Evolutionary conservation across 2,888 invertebrate genomes (phyloP).

Genomic region (Brachynemurus nebulosus): DNA sequence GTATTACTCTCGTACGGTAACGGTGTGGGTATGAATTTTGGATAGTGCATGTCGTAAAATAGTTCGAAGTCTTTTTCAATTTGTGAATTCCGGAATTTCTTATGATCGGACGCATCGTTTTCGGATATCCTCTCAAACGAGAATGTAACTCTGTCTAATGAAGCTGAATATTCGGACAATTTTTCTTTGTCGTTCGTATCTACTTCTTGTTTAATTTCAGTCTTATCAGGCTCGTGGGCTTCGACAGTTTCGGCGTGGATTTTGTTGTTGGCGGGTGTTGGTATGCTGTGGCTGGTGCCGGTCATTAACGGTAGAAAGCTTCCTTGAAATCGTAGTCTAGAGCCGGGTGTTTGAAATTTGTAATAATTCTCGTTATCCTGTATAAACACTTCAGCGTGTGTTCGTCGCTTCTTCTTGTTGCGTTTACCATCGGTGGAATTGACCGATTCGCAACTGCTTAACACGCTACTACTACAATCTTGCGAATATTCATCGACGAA

Average conservation of each 20-base stretch:
- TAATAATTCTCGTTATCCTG: constrained; percentile 45
- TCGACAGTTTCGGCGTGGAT: constrained; percentile 22
- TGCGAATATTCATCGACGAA: constrained; percentile 1
- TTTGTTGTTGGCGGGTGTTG: constrained; percentile 20
- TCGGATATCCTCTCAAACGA: constrained; percentile 62
- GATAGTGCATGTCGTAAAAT: constrained; percentile 10
- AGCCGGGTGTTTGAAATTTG: constrained; percentile 34
- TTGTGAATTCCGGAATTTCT: not conserved
- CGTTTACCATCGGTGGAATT: not conserved
- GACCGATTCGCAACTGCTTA: constrained; percentile 3
- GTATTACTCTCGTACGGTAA: constrained; percentile 63
- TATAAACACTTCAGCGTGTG: constrained; percentile 42
- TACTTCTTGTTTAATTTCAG: constrained; percentile 28
- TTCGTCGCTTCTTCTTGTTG: constrained; percentile 27
- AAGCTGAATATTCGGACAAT: constrained; percentile 21
- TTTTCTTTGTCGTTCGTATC: constrained; percentile 10
- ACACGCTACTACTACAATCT: constrained; percentile 3
- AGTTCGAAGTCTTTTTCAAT: not conserved
- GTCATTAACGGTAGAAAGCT: constrained; percentile 15
- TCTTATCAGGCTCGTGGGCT: no score
- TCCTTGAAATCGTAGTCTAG: constrained; percentile 34
- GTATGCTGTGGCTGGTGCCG: constrained; percentile 16
- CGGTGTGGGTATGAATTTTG: constrained; percentile 36
- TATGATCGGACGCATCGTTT: constrained; percentile 25
- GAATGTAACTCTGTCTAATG: constrained; percentile 49